A percentile compares a stretch with the other conserved stretches of the same genome.
phyloP scores from a whole-genome alignment of 92 coral and sea anemone genomes.

The Pocillopora grandis region DNA sequence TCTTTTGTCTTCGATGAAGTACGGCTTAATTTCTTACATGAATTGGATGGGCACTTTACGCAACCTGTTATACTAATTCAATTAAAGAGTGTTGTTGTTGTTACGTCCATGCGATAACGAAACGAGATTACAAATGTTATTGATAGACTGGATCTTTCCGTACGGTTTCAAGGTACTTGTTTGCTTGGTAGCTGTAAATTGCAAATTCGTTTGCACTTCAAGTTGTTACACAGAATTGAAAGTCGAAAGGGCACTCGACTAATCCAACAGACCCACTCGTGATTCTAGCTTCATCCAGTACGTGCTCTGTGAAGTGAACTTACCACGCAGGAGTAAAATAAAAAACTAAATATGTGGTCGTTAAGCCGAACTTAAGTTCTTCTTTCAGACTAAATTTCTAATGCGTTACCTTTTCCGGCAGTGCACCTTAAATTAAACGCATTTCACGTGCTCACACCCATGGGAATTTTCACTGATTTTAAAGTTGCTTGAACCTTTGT shows the following conservation, averaged over 20 bases:
- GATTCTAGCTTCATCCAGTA: not conserved
- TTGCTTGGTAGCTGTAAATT: not conserved
- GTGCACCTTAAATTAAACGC: no score
- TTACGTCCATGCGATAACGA: conserved; percentile 45
- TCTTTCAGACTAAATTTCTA: no score
- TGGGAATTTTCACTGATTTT: no score
- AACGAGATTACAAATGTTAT: conserved; percentile 24
- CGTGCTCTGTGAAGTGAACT: not conserved
- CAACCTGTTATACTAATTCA: conserved; percentile 59
- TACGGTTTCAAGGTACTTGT: not conserved
- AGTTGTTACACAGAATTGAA: not conserved
- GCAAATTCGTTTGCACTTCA: not conserved
- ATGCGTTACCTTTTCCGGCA: no score
- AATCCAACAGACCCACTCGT: not conserved
- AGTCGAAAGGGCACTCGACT: not conserved
- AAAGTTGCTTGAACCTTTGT: no score
- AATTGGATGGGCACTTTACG: conserved; percentile 40
- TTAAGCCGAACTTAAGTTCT: no score
- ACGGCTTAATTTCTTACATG: conserved; percentile 17
- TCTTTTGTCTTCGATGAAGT: not conserved
- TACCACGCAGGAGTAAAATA: no score
- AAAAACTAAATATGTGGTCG: no score
- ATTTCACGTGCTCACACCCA: no score
- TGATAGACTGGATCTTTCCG: conserved; percentile 4
- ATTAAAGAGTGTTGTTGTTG: conserved; percentile 49